These are phyloP conservation scores for Drosophila bipectinata DNA, from an alignment of 1,140 invertebrate genomes.

Conservation along the genomic window DNA sequence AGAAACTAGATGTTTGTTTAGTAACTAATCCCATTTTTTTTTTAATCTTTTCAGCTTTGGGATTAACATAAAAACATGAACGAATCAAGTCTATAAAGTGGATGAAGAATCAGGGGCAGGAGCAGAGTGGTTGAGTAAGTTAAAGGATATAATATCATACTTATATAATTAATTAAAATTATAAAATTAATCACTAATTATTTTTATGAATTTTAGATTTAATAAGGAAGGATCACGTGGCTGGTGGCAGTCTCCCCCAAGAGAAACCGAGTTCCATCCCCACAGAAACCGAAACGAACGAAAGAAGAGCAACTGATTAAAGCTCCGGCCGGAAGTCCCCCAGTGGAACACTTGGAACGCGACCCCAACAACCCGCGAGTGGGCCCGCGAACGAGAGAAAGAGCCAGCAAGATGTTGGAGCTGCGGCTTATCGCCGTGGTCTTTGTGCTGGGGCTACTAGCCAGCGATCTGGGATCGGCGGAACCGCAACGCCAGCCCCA, in stretches of 20 bases:
- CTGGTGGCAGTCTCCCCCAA: neutral
- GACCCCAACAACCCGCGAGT: conserved; percentile 52
- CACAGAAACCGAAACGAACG: conserved; percentile 20
- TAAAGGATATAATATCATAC: neutral
- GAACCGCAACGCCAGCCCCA: conserved; percentile 45
- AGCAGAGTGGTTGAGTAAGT: conserved; percentile 15
- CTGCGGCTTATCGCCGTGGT: conserved; percentile 68
- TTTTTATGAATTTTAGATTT: conserved; percentile 7
- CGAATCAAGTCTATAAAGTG: neutral
- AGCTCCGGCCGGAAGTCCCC: conserved; percentile 65
- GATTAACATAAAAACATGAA: conserved; percentile 25
- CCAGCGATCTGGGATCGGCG: conserved; percentile 39
- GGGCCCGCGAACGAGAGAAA: conserved; percentile 4
- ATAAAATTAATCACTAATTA: too few species aligned
- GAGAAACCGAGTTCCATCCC: conserved; percentile 7
- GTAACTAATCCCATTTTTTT: neutral
- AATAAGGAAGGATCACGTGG: conserved; percentile 52
- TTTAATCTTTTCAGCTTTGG: conserved; percentile 15
- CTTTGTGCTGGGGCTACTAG: conserved; percentile 66
- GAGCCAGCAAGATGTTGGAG: conserved; percentile 49
- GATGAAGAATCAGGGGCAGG: conserved; percentile 9
- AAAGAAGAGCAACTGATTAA: conserved; percentile 70
- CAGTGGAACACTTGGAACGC: conserved; percentile 70
- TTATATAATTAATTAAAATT: too few species aligned
- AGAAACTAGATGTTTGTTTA: conserved; percentile 13